phyloP scores from a whole-genome alignment of 2,797 vertebrate genomes.

The Bradypodion pumilum region DNA sequence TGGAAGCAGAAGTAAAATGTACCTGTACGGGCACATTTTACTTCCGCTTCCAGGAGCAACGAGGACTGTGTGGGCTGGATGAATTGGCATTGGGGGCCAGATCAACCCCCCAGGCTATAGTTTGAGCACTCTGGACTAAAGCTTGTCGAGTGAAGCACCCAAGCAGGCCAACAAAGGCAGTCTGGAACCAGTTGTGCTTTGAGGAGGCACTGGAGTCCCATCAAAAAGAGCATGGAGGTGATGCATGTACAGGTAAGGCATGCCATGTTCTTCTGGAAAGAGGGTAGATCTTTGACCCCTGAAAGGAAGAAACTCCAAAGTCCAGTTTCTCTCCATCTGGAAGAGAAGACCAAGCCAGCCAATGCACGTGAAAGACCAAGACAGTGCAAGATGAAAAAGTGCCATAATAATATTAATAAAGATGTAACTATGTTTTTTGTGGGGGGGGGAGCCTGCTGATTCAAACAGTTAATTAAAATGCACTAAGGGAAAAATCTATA shows the following conservation, averaged over 20 bases:
- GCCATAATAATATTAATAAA: slow-evolving; percentile 32
- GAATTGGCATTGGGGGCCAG: no score
- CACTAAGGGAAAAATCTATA: slow-evolving; percentile 55
- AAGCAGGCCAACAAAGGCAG: not conserved
- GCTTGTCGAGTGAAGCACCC: not conserved
- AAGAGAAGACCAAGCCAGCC: not conserved
- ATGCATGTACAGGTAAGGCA: not conserved
- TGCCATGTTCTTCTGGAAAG: not conserved
- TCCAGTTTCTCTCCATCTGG: not conserved
- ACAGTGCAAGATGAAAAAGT: not conserved
- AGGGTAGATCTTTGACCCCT: not conserved
- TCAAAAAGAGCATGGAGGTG: not conserved
- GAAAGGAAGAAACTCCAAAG: no score
- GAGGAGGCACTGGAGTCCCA: not conserved
- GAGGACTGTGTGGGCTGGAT: no score
- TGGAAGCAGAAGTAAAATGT: no score
- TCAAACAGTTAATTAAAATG: slow-evolving; percentile 63
- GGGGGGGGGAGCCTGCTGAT: slow-evolving; percentile 35
- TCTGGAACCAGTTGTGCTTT: not conserved
- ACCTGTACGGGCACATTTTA: no score
- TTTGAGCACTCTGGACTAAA: no score
- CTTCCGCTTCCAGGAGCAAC: no score
- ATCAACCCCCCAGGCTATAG: no score
- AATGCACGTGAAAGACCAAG: not conserved
- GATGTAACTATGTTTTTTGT: slow-evolving; percentile 38